A percentile compares a stretch with the other conserved stretches of the same genome.
These are phyloP conservation scores for Laterallus jamaicensis DNA, from an alignment of 2,113 vertebrate species.

Conservation along the genomic window DNA sequence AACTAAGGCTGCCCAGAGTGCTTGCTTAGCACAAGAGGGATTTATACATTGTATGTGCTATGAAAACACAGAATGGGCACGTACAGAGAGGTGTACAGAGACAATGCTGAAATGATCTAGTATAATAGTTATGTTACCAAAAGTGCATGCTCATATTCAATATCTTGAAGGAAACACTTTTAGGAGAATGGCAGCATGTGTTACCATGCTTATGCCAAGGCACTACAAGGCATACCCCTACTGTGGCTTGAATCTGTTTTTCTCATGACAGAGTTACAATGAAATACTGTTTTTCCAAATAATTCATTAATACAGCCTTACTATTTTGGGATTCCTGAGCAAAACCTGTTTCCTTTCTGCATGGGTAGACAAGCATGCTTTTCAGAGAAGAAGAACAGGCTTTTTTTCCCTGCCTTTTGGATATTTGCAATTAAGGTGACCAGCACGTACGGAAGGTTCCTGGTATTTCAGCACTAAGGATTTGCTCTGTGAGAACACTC, in stretches of 20 bases:
- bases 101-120: not conserved
- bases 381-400: not conserved
- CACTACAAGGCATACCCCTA: not conserved
- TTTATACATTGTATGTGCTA: not conserved
- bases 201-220: not conserved
- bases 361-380: not conserved
- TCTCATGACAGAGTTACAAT: not conserved
- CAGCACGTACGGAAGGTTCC: not conserved
- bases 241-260: not conserved
- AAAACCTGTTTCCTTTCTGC: constrained; percentile 1
- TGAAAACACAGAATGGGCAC: accelerated
- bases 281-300: not conserved
- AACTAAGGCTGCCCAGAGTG: not conserved
- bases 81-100: not conserved
- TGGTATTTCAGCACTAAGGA: not conserved
- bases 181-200: not conserved
- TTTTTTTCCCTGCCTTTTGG: not conserved
- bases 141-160: not conserved
- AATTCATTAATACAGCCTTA: constrained; percentile 14
- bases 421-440: constrained; percentile 5
- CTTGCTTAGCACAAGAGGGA: not conserved
- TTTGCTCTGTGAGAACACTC: not conserved
- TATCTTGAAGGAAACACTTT: not conserved
- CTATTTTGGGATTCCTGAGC: constrained; percentile 1
- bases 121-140: not conserved